Conservation (phyloP, 1,140 invertebrate species). For the Stenopsyche tienmushanensis region DNA sequence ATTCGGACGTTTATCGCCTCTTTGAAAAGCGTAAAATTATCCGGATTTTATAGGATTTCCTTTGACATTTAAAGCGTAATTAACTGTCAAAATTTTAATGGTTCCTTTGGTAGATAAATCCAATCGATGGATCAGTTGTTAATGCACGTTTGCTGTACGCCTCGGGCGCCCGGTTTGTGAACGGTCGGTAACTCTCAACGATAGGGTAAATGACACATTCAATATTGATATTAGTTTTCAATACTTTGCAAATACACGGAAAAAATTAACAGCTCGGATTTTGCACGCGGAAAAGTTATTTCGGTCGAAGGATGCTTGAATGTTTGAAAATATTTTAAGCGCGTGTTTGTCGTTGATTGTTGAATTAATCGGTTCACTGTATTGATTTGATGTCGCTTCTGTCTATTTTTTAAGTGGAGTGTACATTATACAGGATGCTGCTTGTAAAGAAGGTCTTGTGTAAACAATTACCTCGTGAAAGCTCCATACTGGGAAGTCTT, state of each 20-base stretch:
- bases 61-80: neutral
- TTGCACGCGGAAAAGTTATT: too few species aligned
- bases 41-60: neutral
- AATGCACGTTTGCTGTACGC: constrained; percentile 16
- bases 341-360: too few species aligned
- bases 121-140: constrained; percentile 10
- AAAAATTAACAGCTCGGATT: neutral
- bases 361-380: too few species aligned
- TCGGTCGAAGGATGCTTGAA: too few species aligned
- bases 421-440: too few species aligned
- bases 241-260: neutral
- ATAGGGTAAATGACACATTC: neutral
- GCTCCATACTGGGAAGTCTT: too few species aligned
- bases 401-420: too few species aligned
- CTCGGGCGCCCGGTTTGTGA: neutral
- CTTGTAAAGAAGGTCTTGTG: too few species aligned
- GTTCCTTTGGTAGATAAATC: neutral
- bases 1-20: neutral
- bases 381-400: too few species aligned
- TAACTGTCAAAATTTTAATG: constrained; percentile 15
- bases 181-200: neutral
- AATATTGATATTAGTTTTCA: neutral
- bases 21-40: neutral
- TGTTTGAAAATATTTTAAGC: too few species aligned
- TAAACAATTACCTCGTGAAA: too few species aligned